A percentile compares a stretch with the other conserved stretches of the same genome.
These are phyloP conservation scores for Chesias legatella DNA, from an alignment of 2,888 invertebrate species.

Conservation along the genomic window DNA sequence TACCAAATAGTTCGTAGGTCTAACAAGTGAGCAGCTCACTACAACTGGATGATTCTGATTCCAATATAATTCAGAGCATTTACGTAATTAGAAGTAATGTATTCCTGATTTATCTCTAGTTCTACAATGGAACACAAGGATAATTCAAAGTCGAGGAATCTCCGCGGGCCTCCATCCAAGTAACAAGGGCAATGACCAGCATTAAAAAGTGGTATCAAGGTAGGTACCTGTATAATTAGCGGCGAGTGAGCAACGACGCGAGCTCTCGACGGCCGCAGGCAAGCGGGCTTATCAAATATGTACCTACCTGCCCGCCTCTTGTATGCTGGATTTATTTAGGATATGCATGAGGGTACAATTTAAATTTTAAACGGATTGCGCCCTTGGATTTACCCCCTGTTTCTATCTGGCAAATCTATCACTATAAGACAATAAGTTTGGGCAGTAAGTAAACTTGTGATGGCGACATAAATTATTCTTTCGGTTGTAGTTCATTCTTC, in stretches of 20 bases:
- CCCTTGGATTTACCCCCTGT: slow-evolving; percentile 73
- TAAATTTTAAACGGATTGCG: slow-evolving; percentile 80
- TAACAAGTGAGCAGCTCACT: too few species aligned
- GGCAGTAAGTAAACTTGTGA: too few species aligned
- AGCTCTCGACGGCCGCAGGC: slow-evolving; percentile 49
- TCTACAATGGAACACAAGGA: too few species aligned
- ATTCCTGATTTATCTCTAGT: too few species aligned
- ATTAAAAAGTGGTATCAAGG: slow-evolving; percentile 58
- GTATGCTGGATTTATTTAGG: slow-evolving; percentile 78
- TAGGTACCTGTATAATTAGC: slow-evolving; percentile 68
- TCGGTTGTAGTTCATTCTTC: too few species aligned
- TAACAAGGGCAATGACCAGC: slow-evolving; percentile 25
- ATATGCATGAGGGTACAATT: slow-evolving; percentile 80
- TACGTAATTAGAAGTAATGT: too few species aligned
- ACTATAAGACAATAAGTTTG: slow-evolving; percentile 38
- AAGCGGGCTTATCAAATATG: slow-evolving; percentile 76
- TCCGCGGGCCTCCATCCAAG: slow-evolving; percentile 13
- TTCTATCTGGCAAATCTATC: slow-evolving; percentile 75
- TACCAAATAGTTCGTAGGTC: too few species aligned
- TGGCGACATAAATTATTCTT: too few species aligned
- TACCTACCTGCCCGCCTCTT: slow-evolving; percentile 70
- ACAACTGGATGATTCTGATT: too few species aligned
- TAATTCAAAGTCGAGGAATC: not conserved
- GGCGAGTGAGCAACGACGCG: slow-evolving; percentile 59
- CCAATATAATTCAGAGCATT: too few species aligned